phyloP scores from a whole-genome alignment of 2,888 invertebrate genomes.

The Caenorhabditis sinica region DNA sequence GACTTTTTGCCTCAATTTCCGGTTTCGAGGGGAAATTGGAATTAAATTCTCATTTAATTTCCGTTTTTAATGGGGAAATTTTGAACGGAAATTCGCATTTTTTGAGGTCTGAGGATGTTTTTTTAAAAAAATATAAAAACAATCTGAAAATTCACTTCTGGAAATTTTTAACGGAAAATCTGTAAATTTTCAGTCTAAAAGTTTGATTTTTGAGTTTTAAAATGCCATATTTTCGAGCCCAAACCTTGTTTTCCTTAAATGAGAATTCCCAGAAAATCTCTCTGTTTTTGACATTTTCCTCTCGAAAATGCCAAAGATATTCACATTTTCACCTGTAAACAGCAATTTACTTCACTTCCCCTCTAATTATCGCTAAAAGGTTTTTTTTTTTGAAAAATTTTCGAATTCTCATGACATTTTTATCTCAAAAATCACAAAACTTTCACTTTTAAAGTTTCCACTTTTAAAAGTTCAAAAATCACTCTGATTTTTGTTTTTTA shows the following conservation, averaged over 20 bases:
- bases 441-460: not conserved
- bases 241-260: not conserved
- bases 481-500: not conserved
- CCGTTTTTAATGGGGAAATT: not conserved
- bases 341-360: too few relatives aligned
- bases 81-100: not conserved
- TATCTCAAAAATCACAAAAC: not conserved
- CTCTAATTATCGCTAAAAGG: too few relatives aligned
- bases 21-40: not conserved
- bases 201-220: too few relatives aligned
- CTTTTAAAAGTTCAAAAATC: slow-evolving; percentile 1
- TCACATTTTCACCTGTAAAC: not conserved
- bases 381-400: too few relatives aligned
- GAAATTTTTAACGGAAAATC: not conserved
- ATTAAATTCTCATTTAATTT: not conserved
- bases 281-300: too few relatives aligned
- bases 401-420: too few relatives aligned
- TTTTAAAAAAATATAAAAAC: too few relatives aligned
- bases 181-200: slow-evolving; percentile 1
- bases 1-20: not conserved
- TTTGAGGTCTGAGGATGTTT: not conserved
- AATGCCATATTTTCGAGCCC: not conserved
- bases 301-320: not conserved
- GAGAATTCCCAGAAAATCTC: too few relatives aligned
- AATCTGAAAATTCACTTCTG: too few relatives aligned